Base-by-base conservation (phyloP, 2,888 invertebrate genomes). In the Morpho helenor region DNA sequence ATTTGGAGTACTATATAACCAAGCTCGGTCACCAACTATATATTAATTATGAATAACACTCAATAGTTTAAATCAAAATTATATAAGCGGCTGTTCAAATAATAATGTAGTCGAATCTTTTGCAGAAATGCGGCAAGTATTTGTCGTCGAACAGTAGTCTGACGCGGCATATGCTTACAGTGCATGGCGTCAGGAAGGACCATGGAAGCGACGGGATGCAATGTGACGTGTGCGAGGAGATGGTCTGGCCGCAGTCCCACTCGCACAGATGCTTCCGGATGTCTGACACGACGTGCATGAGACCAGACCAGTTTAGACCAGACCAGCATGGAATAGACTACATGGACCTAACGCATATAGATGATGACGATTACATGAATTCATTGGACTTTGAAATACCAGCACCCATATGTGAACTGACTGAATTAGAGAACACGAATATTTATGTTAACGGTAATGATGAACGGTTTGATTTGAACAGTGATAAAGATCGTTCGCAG, bases 351-450 rank as follows among this genome's bases (percentile, higher is more conserved):
- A 31, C 31, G 5, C 31, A 31, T 31, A 31, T 31, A 31, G 78
- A 79, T 0, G 68, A 64, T 48, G 81, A 84, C 45, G 77, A 84
- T 57, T 83, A 82, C 52, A 70, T 79, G 69, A 73, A 78, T 44
- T 60, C 70, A 0, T 64, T 84, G 0, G 86, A 87, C 58, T 87
- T 84, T 71, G 87, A 87, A 22, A 83, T 88, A 58, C 87, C 88
- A 0, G 81, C 79, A 0, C 87, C 88, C 0, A 72, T 84, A 0
- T 84, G 84, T 0, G 74, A 85, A 54, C 54, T 87, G 16, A 75
- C 71, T 0, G 87, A 87, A 52, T 77, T 69, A 57, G 75, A n/a
- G n/a, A n/a, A 78, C 0, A 67, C 67, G 50, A 54, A 49, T n/a
- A 59, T 61, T 43, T n/a, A 62, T 7, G 48, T 61, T 1, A 62